phyloP scores from a whole-genome alignment of 2,888 invertebrate species.

The Ferdinandea cuprea region DNA sequence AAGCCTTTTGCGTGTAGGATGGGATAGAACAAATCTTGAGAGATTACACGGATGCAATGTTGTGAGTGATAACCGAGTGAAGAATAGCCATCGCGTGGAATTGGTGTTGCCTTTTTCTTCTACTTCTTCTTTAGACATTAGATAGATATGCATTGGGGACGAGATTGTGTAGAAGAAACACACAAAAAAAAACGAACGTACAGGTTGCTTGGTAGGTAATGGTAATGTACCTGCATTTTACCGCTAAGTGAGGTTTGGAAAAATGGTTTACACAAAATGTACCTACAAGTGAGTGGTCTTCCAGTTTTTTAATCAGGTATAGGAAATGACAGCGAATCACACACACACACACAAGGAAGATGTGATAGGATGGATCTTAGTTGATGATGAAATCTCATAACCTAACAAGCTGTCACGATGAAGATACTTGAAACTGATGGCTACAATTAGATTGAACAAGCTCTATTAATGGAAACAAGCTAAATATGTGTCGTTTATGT shows the following conservation, averaged over 20 bases:
- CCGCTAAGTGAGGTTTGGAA: constrained; percentile 55
- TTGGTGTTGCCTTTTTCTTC: too few species aligned
- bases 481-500: background rate
- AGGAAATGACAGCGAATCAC: constrained; percentile 21
- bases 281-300: constrained; percentile 44
- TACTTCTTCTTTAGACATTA: constrained; percentile 10
- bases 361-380: constrained; percentile 36
- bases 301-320: constrained; percentile 55
- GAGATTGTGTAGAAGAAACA: constrained; percentile 18
- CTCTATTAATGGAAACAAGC: constrained; percentile 21
- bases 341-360: constrained; percentile 4
- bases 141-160: constrained; percentile 59
- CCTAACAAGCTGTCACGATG: constrained; percentile 30
- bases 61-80: constrained; percentile 71
- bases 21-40: constrained; percentile 58
- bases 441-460: constrained; percentile 29
- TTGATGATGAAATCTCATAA: constrained; percentile 27
- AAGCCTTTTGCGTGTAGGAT: constrained; percentile 70
- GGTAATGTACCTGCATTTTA: constrained; percentile 53
- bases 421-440: constrained; percentile 22
- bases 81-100: constrained; percentile 34
- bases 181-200: constrained; percentile 24
- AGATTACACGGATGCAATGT: constrained; percentile 66
- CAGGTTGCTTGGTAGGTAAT: constrained; percentile 52
- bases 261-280: constrained; percentile 46